Evolutionary conservation across 2,113 vertebrate species (phyloP).

Genomic region (Notarius lentiginosus): DNA sequence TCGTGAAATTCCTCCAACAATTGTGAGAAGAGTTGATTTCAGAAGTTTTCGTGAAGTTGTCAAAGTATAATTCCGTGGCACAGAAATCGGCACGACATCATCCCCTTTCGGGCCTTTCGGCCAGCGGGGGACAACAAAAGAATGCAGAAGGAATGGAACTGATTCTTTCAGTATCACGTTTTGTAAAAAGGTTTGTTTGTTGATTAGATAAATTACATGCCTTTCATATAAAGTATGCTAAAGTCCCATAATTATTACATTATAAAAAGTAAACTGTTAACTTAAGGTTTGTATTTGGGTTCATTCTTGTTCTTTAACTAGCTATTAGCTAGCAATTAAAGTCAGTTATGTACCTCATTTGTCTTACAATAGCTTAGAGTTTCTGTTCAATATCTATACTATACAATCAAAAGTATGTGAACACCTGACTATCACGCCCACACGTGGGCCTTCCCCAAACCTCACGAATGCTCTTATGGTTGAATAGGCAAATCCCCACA

Average conservation of each 20-base stretch:
- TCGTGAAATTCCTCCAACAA: too few relatives aligned
- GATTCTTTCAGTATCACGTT: neutral
- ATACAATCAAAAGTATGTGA: neutral
- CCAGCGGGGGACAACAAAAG: too few relatives aligned
- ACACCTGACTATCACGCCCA: neutral
- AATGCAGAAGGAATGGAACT: neutral
- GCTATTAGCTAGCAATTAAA: neutral
- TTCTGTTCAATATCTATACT: neutral
- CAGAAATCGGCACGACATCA: too few relatives aligned
- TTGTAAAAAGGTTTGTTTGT: neutral
- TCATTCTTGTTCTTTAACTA: neutral
- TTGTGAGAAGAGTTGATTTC: too few relatives aligned
- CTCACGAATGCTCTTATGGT: neutral
- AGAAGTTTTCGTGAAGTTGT: too few relatives aligned
- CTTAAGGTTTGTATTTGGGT: neutral
- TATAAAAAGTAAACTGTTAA: neutral
- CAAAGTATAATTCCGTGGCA: too few relatives aligned
- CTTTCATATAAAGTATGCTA: neutral
- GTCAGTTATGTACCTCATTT: neutral
- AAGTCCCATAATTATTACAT: neutral
- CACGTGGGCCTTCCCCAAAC: neutral
- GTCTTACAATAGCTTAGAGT: neutral
- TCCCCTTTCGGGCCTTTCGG: too few relatives aligned
- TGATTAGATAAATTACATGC: neutral
- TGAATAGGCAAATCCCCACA: neutral